A percentile compares a stretch with the other conserved stretches of the same genome.
Evolutionary conservation across 2,888 invertebrate genomes (phyloP).

Genomic region (Hyles lineata): DNA sequence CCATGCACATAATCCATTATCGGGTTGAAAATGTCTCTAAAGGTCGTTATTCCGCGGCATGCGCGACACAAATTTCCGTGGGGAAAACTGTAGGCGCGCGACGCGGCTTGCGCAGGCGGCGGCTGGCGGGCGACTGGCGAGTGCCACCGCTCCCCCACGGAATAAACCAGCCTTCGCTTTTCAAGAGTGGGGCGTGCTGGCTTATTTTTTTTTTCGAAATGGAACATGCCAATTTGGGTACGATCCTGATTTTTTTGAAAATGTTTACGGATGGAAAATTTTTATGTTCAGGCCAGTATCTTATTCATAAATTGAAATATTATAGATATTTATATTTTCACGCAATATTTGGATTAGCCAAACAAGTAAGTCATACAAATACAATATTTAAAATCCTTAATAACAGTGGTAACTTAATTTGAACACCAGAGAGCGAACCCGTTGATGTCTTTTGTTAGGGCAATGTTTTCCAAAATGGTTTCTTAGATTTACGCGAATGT

Average conservation of each 20-base stretch:
- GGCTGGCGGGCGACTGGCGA: constrained; percentile 73
- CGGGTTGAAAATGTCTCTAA: constrained; percentile 36
- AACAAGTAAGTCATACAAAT: neutral
- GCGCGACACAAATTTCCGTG: constrained; percentile 82
- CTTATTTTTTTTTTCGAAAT: constrained; percentile 57
- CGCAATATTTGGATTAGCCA: neutral
- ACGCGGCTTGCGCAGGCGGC: constrained; percentile 70
- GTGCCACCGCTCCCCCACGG: constrained; percentile 62
- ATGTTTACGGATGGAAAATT: constrained; percentile 19
- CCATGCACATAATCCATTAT: constrained; percentile 82
- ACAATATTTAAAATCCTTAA: neutral
- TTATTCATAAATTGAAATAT: neutral
- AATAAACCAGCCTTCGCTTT: constrained; percentile 78
- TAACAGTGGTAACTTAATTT: neutral
- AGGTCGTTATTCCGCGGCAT: constrained; percentile 48
- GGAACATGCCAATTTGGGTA: constrained; percentile 43
- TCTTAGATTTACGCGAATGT: too few species aligned
- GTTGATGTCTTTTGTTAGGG: constrained; percentile 32
- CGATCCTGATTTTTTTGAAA: constrained; percentile 37
- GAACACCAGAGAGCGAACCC: constrained; percentile 12
- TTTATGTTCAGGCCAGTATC: neutral
- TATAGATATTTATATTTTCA: neutral
- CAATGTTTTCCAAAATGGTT: neutral
- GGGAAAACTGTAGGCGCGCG: constrained; percentile 79
- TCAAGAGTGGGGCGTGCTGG: constrained; percentile 66